Base-by-base conservation (phyloP, 2,113 vertebrate genomes). In the Phalacrocorax carbo region DNA sequence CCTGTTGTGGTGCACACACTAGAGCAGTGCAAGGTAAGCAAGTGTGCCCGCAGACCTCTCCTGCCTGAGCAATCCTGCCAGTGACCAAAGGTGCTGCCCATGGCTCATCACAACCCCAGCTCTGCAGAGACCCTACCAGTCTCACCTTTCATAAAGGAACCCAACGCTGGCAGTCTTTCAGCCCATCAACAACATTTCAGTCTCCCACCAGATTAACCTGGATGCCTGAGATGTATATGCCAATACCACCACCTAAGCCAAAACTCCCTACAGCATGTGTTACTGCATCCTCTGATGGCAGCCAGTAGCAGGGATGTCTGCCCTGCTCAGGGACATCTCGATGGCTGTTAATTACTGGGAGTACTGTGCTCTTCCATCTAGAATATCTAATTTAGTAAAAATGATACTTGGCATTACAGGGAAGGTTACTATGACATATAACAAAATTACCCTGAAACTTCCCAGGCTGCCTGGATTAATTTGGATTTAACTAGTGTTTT, bases 1-100 rank as follows among this genome's bases (percentile, higher is more conserved):
- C 14, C 14, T 10, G 2, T 34, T 4, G 1, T 5, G 22, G 32
- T 36, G 19, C 44, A 40, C 1, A 1, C 52, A 7, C 26, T 29
- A 38, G 23, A 76, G 19, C 15, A 27, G 7, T 7, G 40, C 44
- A 60, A 44, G 13, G 48, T 18, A 71, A 75, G 14, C 0, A 34
- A 58, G 8, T 9, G 34, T 36, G 13, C 29, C 29, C 10, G 38
- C 38, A 38, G 20, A 29, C 10, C 12, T 70, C 32, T 71, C 55
- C 52, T 71, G 36, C 40, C 42, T 8, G 5, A 46, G 15, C 18
- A 4, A 57, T 42, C 34, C 34, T 61, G 40, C 9, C 49, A 57
- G 29, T 27, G n/a, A 54, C 18, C 7, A 0, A 0, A 54, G 72
- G 22, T 34, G 49, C 40, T 72, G 29, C 49, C 29, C 40, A 2